Evolutionary conservation across 2,888 invertebrate species (phyloP), one percentile per base, ranked within the genome.

Genomic region (Oegoconia quadripuncta): DNA sequence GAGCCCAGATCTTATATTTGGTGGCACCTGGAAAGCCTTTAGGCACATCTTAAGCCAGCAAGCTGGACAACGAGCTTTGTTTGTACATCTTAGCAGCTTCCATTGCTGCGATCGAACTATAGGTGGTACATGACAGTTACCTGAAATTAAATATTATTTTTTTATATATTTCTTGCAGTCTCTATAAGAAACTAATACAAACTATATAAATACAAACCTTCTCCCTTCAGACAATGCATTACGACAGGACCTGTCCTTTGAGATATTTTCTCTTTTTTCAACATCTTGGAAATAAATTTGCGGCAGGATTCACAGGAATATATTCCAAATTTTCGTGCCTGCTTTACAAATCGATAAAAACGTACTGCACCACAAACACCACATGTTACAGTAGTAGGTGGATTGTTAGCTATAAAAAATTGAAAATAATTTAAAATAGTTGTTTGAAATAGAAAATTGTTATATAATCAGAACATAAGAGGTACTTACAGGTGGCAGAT

Each of bases 31-130:
- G 74, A 94, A 94, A 42, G 93, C 91, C 60, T 92, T 91, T 29
- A 96, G 81, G 70, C 96, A 96, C 89, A 94, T 91, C 76, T 93
- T 94, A 8, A 96, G 88, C 95, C 96, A 96, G 73, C 96, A 97
- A 11, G 95, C 95, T 36, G 93, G 91, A 76, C 96, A 97, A 23
- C 95, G 88, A 26, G 93, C 90, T 64, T 92, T 92, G 64, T 92
- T 92, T 18, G 93, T 90, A 69, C 92, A 92, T 50, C 89, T 81
- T 41, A 90, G 83, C 52, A 91, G 73, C 60, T 92, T 91, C 91
- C 92, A 92, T 55, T 92, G 90, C 59, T 92, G 93, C 49, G 91
- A 92, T 52, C 93, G 89, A 2, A 91, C 90, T 44, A 92, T 89
- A 26, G 93, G 92, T 34, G 92, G 91, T 30, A 94, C 92, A 60